Evolutionary conservation across 1,140 invertebrate species (phyloP), one percentile per base, ranked within the genome.

Genomic region (Drosophila lowei): DNA sequence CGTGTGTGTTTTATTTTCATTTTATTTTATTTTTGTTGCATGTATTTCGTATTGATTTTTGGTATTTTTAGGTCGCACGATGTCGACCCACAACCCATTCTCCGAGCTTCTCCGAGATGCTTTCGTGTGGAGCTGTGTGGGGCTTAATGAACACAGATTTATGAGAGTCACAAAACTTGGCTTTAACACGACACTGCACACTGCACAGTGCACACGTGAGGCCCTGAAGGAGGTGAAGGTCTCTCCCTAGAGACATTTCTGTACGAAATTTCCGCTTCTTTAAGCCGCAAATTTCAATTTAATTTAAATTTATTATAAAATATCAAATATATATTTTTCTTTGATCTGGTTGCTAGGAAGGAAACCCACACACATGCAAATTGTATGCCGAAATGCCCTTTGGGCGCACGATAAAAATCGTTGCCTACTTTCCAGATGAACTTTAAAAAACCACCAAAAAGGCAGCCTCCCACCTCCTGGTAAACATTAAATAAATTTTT

Each of bases 401-500:
- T 58, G 68, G 54, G 21, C 38, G 28, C 73, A 73, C 48, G 60
- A 50, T 53, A 50, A 21, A 56, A 56, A 42, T 49, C 42, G 42
- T 73, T 64, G 70, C 60, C 70, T 73, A 58, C 53, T 73, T 73
- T 61, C 44, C 52, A 49, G 52, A 41, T 13, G 55, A 83, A 84
- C 77, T 77, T 84, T 66, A 84, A 84, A 70, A 84, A 75, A 61
- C 53, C 66, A 48, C 21, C 65, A 81, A 68, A 58, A 61, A 52
- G 15, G 6, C 1, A 15, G 41, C 59, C 58, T 30, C 28, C n/a
- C 30, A 18, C 13, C 42, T n/a, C 15, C 52, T 42, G 64, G 50
- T 38, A 68, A 68, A 57, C 70, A 79, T 72, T 80, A 80, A 73
- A 86, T 84, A 86, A 49, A 84, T 84, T 86, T 84, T 84, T 80